Conservation (phyloP, 2,797 vertebrate genomes). For the Tenualosa ilisha region DNA sequence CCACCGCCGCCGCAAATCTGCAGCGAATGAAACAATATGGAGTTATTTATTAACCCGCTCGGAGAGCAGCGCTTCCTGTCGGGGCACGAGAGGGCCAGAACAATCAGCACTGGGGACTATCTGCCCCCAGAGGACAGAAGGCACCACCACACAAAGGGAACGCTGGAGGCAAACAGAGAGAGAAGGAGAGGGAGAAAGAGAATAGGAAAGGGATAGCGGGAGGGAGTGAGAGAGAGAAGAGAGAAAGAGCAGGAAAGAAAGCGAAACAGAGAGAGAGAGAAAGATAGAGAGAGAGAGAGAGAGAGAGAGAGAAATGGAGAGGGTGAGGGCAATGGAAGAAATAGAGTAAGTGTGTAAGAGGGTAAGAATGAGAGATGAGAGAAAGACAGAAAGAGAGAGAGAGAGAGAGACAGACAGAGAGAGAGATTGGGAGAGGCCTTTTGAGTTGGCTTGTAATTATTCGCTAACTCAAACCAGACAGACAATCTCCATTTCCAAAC, state of each 20-base stretch:
- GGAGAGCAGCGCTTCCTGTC: slow-evolving; percentile 30
- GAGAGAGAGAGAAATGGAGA: not conserved
- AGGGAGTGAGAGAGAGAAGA: not conserved
- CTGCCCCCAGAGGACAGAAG: not conserved
- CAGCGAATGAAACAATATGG: slow-evolving; percentile 57
- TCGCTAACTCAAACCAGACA: slow-evolving; percentile 52
- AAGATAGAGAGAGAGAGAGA: not conserved
- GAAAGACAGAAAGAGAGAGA: slow-evolving; percentile 30
- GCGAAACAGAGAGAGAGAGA: slow-evolving; percentile 2
- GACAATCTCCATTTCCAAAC: slow-evolving; percentile 51
- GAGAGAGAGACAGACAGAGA: slow-evolving; percentile 24
- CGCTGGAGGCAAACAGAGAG: not conserved
- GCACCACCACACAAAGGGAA: not conserved
- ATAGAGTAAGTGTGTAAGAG: not conserved
- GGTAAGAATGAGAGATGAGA: not conserved
- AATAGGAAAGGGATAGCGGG: not conserved
- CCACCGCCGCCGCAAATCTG: slow-evolving; percentile 53
- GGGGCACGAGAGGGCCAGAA: slow-evolving; percentile 42
- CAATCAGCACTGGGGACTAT: slow-evolving; percentile 27
- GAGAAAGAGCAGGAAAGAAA: not conserved
- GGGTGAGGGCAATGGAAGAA: not conserved
- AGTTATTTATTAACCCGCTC: slow-evolving; percentile 72
- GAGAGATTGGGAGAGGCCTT: slow-evolving; percentile 5
- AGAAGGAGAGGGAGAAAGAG: not conserved
- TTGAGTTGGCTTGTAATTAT: slow-evolving; percentile 44